Percentiles rank a stretch among this genome's conserved stretches.
Evolutionary conservation across 2,113 vertebrate genomes (phyloP).

Genomic region (Colinus virginianus): DNA sequence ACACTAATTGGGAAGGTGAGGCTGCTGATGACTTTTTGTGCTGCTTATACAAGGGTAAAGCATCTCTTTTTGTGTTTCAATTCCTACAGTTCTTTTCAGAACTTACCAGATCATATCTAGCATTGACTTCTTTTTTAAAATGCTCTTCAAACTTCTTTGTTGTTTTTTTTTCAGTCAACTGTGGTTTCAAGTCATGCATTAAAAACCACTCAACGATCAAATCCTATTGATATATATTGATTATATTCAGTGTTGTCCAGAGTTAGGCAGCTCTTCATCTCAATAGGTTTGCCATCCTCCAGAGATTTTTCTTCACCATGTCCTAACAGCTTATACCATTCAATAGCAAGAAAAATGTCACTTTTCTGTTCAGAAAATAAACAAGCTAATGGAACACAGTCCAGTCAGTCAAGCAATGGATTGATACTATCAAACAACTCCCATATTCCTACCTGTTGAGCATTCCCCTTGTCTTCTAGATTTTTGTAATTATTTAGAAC

Average conservation of each 20-base stretch:
- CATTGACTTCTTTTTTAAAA: slow-evolving; percentile 1
- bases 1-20: not conserved
- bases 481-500: not conserved
- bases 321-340: not conserved
- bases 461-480: not conserved
- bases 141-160: not conserved
- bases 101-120: not conserved
- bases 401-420: not conserved
- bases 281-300: not conserved
- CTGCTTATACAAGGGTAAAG: not conserved
- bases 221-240: not conserved
- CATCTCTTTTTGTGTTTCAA: not conserved
- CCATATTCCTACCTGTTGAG: not conserved
- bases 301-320: not conserved
- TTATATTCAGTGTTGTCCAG: not conserved
- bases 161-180: not conserved
- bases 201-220: not conserved
- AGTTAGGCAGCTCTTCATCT: not conserved
- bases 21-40: not conserved
- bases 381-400: not conserved
- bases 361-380: not conserved
- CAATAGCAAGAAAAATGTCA: not conserved
- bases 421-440: not conserved
- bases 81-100: not conserved
- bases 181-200: not conserved